Evolutionary conservation across 2,797 vertebrate species (phyloP).

Genomic region (Rhinophrynus dorsalis): DNA sequence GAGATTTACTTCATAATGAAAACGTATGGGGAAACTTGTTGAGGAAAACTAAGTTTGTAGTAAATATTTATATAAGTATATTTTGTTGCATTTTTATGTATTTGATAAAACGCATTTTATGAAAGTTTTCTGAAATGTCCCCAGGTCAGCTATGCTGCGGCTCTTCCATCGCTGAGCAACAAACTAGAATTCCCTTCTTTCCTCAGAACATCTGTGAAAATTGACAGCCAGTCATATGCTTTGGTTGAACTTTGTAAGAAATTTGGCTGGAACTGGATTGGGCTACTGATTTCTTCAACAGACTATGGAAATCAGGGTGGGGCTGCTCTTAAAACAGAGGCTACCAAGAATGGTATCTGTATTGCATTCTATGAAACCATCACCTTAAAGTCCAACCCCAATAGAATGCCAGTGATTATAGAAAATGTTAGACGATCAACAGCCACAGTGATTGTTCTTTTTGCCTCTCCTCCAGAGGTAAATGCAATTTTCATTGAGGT

Average conservation of each 20-base stretch:
- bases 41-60: no score
- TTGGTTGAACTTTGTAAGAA: not conserved
- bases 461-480: not conserved
- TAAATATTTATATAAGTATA: no score
- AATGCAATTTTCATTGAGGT: not conserved
- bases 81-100: no score
- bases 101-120: no score
- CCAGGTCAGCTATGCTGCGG: slow-evolving; percentile 9
- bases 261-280: slow-evolving; percentile 11
- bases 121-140: no score
- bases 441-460: not conserved
- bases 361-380: slow-evolving; percentile 16
- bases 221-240: not conserved
- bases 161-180: slow-evolving; percentile 7
- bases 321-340: not conserved
- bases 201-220: slow-evolving; percentile 1
- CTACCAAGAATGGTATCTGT: not conserved
- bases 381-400: not conserved
- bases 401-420: not conserved
- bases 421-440: not conserved
- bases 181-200: slow-evolving; percentile 14
- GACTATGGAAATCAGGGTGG: slow-evolving; percentile 1
- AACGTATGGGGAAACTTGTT: no score
- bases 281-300: not conserved
- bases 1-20: no score